Evolutionary conservation across 2,888 invertebrate species (phyloP).

Genomic region (Protophormia terraenovae): DNA sequence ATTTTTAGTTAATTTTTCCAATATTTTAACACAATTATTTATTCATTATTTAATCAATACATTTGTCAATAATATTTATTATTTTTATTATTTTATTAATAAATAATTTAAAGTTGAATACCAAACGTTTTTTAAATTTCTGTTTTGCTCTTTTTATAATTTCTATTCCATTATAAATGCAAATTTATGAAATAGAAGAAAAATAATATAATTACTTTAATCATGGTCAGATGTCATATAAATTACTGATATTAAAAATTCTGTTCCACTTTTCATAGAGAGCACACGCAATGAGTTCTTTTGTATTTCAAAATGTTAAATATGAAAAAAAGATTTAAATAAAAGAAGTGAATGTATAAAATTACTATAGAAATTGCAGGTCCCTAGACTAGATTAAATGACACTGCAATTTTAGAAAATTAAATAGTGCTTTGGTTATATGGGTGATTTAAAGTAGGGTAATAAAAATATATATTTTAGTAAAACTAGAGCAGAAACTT

Average conservation of each 20-base stretch:
- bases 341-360: background rate
- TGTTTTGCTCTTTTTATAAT: background rate
- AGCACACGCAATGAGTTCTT: slow-evolving; percentile 34
- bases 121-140: background rate
- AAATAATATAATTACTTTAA: background rate
- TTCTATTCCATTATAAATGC: background rate
- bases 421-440: background rate
- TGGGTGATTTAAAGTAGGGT: too few relatives aligned
- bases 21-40: background rate
- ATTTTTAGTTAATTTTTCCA: background rate
- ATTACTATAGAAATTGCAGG: background rate
- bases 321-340: background rate
- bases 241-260: slow-evolving; percentile 30
- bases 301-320: background rate
- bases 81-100: background rate
- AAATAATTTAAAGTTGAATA: background rate
- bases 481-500: too few relatives aligned
- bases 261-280: slow-evolving; percentile 9
- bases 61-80: background rate
- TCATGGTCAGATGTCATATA: background rate
- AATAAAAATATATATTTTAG: too few relatives aligned
- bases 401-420: background rate
- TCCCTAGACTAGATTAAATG: background rate
- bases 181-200: background rate
- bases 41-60: background rate